phyloP scores from a whole-genome alignment of 1,140 invertebrate genomes.

The Colletes gigas region DNA sequence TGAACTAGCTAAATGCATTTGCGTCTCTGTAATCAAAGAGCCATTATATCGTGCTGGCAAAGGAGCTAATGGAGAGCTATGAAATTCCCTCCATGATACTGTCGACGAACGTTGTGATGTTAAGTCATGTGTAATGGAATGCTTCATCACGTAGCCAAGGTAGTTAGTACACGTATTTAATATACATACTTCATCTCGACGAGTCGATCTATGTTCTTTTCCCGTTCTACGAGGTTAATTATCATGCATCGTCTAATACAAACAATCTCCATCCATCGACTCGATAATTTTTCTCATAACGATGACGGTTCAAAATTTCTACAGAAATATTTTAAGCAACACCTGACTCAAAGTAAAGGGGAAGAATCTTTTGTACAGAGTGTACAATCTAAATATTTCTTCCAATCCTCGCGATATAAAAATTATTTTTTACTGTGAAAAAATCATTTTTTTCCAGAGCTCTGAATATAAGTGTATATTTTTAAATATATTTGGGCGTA shows the following conservation, averaged over 20 bases:
- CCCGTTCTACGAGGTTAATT: slow-evolving; percentile 15
- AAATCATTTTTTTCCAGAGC: no score
- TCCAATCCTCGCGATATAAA: no score
- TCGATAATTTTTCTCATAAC: not conserved
- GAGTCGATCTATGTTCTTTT: slow-evolving; percentile 17
- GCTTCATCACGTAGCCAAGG: slow-evolving; percentile 74
- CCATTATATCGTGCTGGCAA: slow-evolving; percentile 53
- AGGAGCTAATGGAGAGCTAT: slow-evolving; percentile 59
- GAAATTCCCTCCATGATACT: slow-evolving; percentile 59
- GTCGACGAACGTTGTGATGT: slow-evolving; percentile 64
- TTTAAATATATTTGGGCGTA: no score
- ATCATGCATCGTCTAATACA: slow-evolving; percentile 15
- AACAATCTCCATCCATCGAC: not conserved
- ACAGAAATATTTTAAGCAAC: no score
- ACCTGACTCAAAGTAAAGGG: no score
- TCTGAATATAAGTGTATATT: no score
- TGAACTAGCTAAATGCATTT: slow-evolving; percentile 36
- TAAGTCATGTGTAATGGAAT: slow-evolving; percentile 78
- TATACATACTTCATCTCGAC: slow-evolving; percentile 69
- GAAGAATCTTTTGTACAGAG: no score
- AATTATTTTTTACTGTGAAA: no score
- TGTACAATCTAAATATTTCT: no score
- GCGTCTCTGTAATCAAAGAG: slow-evolving; percentile 51
- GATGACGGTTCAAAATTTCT: no score
- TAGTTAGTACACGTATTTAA: slow-evolving; percentile 78